A percentile compares a stretch with the other conserved stretches of the same genome.
phyloP scores from a whole-genome alignment of 2,113 vertebrate species.

The Herpetotheres cachinnans region DNA sequence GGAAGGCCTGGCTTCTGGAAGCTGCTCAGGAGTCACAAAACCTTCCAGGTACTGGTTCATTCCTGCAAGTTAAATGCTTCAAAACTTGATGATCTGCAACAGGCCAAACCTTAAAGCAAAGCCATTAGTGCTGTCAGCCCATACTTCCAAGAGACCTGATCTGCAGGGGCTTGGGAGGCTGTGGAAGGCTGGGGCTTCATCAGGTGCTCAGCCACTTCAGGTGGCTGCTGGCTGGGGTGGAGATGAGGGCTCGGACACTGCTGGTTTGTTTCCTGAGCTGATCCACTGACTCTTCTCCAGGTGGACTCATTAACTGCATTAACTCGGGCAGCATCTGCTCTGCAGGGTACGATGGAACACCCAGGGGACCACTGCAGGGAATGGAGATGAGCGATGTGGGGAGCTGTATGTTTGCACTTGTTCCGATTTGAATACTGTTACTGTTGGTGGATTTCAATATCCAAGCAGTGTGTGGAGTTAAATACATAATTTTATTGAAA shows the following conservation, averaged over 20 bases:
- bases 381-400: background rate
- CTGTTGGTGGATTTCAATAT: background rate
- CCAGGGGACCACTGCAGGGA: background rate
- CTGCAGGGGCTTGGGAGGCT: background rate
- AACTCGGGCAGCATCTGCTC: conserved; percentile 13
- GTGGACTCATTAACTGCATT: conserved; percentile 44
- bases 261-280: background rate
- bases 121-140: background rate
- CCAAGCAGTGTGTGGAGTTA: background rate
- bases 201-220: fast-evolving
- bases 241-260: background rate
- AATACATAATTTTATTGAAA: background rate
- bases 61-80: background rate
- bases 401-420: background rate
- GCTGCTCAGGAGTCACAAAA: background rate
- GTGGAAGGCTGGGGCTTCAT: background rate
- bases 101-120: background rate
- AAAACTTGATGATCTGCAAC: background rate
- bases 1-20: background rate
- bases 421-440: background rate
- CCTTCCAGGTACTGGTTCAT: background rate
- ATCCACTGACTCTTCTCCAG: background rate
- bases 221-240: background rate
- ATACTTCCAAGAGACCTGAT: background rate
- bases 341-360: background rate